Base-by-base conservation (phyloP, 2,888 invertebrate species). In the Prosapia bicincta region DNA sequence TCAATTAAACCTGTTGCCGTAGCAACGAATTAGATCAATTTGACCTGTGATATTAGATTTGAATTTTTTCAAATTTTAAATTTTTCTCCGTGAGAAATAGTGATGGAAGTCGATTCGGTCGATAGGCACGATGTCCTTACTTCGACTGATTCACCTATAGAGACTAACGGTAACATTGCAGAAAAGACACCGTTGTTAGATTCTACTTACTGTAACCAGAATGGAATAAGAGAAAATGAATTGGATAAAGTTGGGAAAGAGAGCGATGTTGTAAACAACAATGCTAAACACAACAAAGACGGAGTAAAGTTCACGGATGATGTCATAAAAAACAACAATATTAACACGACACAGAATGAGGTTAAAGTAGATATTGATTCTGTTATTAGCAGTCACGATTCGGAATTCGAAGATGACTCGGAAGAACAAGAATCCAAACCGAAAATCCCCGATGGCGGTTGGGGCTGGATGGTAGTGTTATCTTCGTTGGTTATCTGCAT, bases 401-500 rank as follows among this genome's bases (percentile, higher is more conserved):
- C 69, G 3, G 74, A 71, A 13, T 38, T 72, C 5, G 76, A 69
- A 30, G 78, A 76, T 20, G 72, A 69, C 5, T 65, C 69, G 13
- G 74, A 74, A n/a, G 71, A 68, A 15, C 69, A 78, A 24, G 74
- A 72, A 24, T 65, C 71, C 0, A 87, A 88, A 80, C 87, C 89
- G 0, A 87, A 87, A 66, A 90, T 92, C 67, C 94, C 94, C 0
- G 94, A 95, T 81, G 94, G 94, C 0, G 95, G 93, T 1, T 95
- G 93, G 92, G 95, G 95, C 7, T 96, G 96, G 96, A 88, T 95
- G 25, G 93, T 98, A 0, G 97, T 98, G 0, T 84, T 93, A 65
- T 92, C 96, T 3, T 94, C 96, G 0, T 90, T 98, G 80, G 84
- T 95, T 66, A 91, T 96, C 76, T 96, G 96, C 24, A 90, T 96